Conservation (phyloP, 1,140 invertebrate genomes). For the Phymastichus coffea region DNA sequence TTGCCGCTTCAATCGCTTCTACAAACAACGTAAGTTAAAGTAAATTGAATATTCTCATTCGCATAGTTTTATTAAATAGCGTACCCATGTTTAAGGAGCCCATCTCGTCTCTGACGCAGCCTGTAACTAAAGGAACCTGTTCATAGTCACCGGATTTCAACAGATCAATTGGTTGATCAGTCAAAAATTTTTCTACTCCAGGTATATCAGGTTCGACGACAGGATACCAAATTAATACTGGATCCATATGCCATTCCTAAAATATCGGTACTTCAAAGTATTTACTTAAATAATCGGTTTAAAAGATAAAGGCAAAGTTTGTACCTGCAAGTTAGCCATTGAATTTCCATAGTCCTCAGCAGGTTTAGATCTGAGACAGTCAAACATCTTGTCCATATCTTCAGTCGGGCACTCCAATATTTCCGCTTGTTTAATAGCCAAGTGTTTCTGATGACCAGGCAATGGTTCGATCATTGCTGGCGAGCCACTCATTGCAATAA, state of each 20-base stretch:
- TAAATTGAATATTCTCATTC: neutral
- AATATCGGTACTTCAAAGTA: constrained; percentile 34
- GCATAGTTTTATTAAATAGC: neutral
- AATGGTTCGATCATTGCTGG: constrained; percentile 60
- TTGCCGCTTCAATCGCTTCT: constrained; percentile 30
- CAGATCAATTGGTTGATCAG: constrained; percentile 53
- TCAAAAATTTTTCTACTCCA: constrained; percentile 64
- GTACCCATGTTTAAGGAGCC: neutral
- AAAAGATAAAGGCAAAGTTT: too few species aligned
- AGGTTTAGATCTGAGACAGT: constrained; percentile 60
- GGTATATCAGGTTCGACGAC: constrained; percentile 64
- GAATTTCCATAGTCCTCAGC: constrained; percentile 24
- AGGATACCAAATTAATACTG: constrained; percentile 62
- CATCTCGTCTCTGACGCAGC: neutral
- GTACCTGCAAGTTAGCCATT: too few species aligned
- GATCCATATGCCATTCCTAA: constrained; percentile 61
- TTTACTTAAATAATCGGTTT: too few species aligned
- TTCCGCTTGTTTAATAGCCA: constrained; percentile 66
- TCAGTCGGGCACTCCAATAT: constrained; percentile 64
- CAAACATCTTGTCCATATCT: constrained; percentile 61
- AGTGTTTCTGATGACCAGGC: constrained; percentile 55
- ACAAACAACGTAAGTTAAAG: constrained; percentile 37
- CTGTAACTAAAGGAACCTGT: neutral
- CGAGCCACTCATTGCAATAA: constrained; percentile 66
- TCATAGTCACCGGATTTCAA: neutral